Evolutionary conservation across 2,113 vertebrate species (phyloP).

Genomic region (Phalacrocorax aristotelis): DNA sequence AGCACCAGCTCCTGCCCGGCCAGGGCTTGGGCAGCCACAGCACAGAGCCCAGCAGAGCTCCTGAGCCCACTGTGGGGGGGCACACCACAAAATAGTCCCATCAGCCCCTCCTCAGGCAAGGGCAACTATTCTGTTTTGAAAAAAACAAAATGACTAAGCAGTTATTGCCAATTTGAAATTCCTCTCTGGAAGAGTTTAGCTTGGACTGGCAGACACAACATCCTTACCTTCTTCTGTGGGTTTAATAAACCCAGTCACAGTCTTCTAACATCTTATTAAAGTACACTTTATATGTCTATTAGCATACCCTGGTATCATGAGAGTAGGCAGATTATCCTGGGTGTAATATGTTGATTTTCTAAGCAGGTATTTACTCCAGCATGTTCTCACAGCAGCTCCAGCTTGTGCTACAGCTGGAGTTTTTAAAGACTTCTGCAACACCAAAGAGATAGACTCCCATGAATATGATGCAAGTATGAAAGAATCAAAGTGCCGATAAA

Average conservation of each 20-base stretch:
- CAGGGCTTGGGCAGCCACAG: not conserved
- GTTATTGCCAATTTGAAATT: not conserved
- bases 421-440: conserved; percentile 49
- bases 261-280: not conserved
- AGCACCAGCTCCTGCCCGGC: not conserved
- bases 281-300: not conserved
- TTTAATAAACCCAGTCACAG: not conserved
- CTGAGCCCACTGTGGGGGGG: not conserved
- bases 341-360: conserved; percentile 15
- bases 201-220: not conserved
- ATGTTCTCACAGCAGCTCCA: conserved; percentile 22
- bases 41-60: not conserved
- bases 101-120: not conserved
- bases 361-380: not conserved
- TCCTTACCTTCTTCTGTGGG: conserved; percentile 10
- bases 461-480: not conserved
- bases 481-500: conserved; percentile 7
- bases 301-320: not conserved
- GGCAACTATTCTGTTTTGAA: not conserved
- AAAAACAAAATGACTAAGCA: not conserved
- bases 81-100: not conserved
- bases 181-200: not conserved
- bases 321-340: not conserved
- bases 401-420: conserved; percentile 41
- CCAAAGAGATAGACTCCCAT: not conserved